Conservation (phyloP, 2,797 vertebrate species). For the Poeciliopsis presidionis region DNA sequence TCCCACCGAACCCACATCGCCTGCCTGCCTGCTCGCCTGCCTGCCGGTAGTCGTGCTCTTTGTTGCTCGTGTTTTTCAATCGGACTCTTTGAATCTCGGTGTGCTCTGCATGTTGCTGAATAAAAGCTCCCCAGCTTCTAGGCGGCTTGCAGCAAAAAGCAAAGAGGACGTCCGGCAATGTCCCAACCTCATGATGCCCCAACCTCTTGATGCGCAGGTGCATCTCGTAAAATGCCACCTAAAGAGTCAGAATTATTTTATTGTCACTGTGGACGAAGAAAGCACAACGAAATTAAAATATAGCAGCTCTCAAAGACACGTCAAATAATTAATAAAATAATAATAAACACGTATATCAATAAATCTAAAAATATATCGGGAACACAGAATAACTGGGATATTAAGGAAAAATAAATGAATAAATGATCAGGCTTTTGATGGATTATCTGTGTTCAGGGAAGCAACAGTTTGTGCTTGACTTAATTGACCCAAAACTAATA, state of each 20-base stretch:
- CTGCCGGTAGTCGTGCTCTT: slow-evolving; percentile 32
- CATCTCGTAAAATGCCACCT: background rate
- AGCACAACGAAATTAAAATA: no score
- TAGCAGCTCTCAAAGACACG: no score
- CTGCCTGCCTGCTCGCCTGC: slow-evolving; percentile 36
- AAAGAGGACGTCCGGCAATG: slow-evolving; percentile 37
- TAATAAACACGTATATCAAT: no score
- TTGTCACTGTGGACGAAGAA: no score
- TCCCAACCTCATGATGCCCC: slow-evolving; percentile 22
- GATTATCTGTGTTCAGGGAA: no score
- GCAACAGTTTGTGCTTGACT: no score
- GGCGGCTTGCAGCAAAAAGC: slow-evolving; percentile 41
- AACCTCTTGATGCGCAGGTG: slow-evolving; percentile 12
- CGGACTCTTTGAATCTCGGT: slow-evolving; percentile 38
- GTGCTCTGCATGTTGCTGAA: slow-evolving; percentile 37
- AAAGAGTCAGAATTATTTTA: background rate
- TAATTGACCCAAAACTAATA: no score
- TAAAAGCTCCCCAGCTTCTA: slow-evolving; percentile 47
- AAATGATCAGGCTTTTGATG: no score
- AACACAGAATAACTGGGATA: no score
- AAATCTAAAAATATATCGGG: no score
- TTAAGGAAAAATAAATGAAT: no score
- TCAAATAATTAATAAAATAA: background rate
- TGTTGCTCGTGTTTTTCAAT: slow-evolving; percentile 35
- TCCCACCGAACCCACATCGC: slow-evolving; percentile 35